phyloP scores from a whole-genome alignment of 2,797 vertebrate species.

The Synaphobranchus kaupii region DNA sequence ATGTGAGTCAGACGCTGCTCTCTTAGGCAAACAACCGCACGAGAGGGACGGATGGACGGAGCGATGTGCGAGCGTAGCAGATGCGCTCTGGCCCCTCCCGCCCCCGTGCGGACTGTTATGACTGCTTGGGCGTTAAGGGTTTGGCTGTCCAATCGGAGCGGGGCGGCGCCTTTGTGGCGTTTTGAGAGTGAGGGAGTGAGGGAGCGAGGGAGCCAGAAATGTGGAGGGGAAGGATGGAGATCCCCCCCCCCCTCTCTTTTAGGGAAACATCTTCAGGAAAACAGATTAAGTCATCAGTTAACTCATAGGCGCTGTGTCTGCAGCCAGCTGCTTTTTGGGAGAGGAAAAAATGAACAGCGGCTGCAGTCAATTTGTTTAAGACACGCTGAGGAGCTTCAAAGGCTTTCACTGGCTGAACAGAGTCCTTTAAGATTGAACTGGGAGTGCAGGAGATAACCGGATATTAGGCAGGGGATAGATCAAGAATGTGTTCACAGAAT shows the following conservation, averaged over 20 bases:
- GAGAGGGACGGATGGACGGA: slow-evolving; percentile 62
- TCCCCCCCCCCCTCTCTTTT: slow-evolving; percentile 20
- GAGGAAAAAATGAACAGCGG: not conserved
- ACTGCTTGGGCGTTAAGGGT: slow-evolving; percentile 63
- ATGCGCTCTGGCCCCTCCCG: slow-evolving; percentile 48
- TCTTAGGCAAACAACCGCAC: slow-evolving; percentile 76
- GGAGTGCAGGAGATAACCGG: slow-evolving; percentile 37
- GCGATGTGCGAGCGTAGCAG: slow-evolving; percentile 39
- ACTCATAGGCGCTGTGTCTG: slow-evolving; percentile 19
- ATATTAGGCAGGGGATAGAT: slow-evolving; percentile 14
- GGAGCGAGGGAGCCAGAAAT: slow-evolving; percentile 26
- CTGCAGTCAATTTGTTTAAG: slow-evolving; percentile 15
- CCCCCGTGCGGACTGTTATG: slow-evolving; percentile 12
- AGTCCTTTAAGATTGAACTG: slow-evolving; percentile 9
- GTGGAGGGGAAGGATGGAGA: slow-evolving; percentile 11
- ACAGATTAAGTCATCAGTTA: slow-evolving; percentile 38
- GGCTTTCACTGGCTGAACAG: not conserved
- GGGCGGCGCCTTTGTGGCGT: slow-evolving; percentile 58
- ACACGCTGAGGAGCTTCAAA: not conserved
- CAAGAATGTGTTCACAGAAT: not conserved
- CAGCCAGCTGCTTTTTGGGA: not conserved
- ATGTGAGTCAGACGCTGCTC: slow-evolving; percentile 35
- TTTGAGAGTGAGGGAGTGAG: slow-evolving; percentile 45
- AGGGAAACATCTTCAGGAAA: slow-evolving; percentile 20
- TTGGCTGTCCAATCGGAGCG: slow-evolving; percentile 47